These are phyloP conservation scores for Trachymyrmex cornetzi DNA, from an alignment of 1,140 invertebrate genomes.

Conservation along the genomic window DNA sequence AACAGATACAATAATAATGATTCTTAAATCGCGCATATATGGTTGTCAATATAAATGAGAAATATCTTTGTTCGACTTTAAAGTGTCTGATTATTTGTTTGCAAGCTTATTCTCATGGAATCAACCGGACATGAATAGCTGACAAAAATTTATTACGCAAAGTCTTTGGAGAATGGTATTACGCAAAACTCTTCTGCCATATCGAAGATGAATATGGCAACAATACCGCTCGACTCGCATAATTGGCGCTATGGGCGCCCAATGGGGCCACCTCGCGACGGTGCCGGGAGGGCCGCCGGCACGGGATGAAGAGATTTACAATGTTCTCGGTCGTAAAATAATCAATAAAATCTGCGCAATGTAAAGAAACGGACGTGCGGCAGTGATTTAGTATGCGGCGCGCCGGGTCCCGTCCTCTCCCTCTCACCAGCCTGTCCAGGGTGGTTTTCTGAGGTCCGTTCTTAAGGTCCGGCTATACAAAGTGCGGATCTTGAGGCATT, in stretches of 20 bases:
- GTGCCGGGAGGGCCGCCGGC: conserved; percentile 77
- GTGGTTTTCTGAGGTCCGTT: conserved; percentile 50
- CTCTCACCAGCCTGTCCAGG: conserved; percentile 18
- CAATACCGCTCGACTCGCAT: conserved; percentile 77
- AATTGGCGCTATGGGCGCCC: conserved; percentile 81
- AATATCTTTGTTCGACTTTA: not conserved
- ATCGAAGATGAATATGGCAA: conserved; percentile 62
- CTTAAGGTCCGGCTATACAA: conserved; percentile 56
- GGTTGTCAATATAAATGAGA: conserved; percentile 5
- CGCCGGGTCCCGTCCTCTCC: conserved; percentile 68
- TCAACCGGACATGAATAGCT: not conserved
- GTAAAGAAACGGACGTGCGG: conserved; percentile 86
- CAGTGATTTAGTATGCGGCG: conserved; percentile 84
- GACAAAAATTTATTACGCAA: conserved; percentile 16
- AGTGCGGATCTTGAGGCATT: not conserved
- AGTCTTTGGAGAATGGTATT: conserved; percentile 3
- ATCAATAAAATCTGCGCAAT: conserved; percentile 86
- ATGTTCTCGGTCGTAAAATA: conserved; percentile 86
- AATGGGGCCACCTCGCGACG: conserved; percentile 74
- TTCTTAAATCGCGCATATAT: not conserved
- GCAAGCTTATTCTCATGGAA: not conserved
- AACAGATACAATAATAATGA: not conserved
- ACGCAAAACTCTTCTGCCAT: conserved; percentile 18
- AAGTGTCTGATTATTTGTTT: not conserved
- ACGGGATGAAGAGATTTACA: conserved; percentile 86